Conservation (phyloP, 2,888 invertebrate genomes). For the Venusia cambrica region DNA sequence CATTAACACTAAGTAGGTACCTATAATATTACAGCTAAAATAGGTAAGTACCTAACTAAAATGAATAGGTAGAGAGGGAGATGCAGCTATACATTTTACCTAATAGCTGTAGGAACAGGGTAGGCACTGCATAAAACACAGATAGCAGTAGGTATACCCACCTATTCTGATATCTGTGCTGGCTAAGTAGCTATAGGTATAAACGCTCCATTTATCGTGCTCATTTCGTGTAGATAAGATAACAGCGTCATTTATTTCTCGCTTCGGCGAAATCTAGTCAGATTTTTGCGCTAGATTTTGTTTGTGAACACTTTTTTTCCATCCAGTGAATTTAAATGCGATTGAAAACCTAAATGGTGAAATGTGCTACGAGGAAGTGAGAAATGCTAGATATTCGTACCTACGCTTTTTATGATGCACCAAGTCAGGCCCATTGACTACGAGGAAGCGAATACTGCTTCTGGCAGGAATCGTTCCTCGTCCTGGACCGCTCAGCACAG, state of each 20-base stretch:
- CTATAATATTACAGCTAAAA: no score
- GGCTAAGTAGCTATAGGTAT: conserved; percentile 68
- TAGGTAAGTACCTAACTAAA: no score
- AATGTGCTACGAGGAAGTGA: conserved; percentile 40
- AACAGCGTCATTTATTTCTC: conserved; percentile 68
- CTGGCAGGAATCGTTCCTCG: conserved; percentile 54
- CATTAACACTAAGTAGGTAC: no score
- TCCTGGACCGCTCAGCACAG: conserved; percentile 61
- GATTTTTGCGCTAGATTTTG: conserved; percentile 31
- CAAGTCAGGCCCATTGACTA: conserved; percentile 53
- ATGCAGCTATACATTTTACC: no score
- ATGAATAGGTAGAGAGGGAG: no score
- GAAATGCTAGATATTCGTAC: conserved; percentile 63
- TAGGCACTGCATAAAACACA: no score
- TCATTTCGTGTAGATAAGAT: conserved; percentile 68
- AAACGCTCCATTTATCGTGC: conserved; percentile 65
- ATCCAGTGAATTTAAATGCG: conserved; percentile 37
- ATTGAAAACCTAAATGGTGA: conserved; percentile 56
- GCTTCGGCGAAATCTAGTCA: conserved; percentile 47
- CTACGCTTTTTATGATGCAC: conserved; percentile 52
- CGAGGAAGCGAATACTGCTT: conserved; percentile 30
- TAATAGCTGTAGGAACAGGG: no score
- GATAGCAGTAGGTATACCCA: no score
- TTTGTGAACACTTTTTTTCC: conserved; percentile 33
- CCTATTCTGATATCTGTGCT: conserved; percentile 60